phyloP scores from a whole-genome alignment of 2,113 vertebrate genomes.

The Sinocyclocheilus rhinocerous region DNA sequence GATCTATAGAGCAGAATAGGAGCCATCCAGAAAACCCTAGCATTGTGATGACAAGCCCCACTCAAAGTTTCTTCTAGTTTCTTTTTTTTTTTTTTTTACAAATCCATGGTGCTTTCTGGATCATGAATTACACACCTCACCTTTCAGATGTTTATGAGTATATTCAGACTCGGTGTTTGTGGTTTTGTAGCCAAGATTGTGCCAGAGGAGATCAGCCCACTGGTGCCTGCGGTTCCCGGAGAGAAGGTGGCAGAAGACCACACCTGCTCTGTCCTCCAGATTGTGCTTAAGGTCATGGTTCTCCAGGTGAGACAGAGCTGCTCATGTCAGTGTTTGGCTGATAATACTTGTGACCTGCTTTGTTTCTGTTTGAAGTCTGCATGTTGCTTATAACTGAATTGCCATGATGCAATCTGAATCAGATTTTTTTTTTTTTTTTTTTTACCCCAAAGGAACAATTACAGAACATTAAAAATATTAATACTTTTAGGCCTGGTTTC shows the following conservation, averaged over 20 bases:
- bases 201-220: slow-evolving; percentile 93
- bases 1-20: background rate
- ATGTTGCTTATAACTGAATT: background rate
- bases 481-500: no score
- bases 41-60: no score
- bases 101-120: background rate
- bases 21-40: background rate
- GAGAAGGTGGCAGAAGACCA: slow-evolving; percentile 92
- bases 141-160: background rate
- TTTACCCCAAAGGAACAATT: no score
- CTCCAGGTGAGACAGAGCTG: slow-evolving; percentile 81
- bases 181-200: slow-evolving; percentile 84
- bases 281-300: slow-evolving; percentile 93
- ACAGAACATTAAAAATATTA: no score
- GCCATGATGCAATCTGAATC: slow-evolving; percentile 53
- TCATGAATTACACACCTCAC: background rate
- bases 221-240: slow-evolving; percentile 86
- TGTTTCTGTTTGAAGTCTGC: background rate
- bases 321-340: background rate
- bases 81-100: background rate
- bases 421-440: background rate
- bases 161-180: slow-evolving; percentile 17
- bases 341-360: background rate
- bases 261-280: slow-evolving; percentile 93
- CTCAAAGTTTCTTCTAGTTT: background rate